Conservation (phyloP, 2,113 vertebrate genomes). For the Phalacrocorax aristotelis region DNA sequence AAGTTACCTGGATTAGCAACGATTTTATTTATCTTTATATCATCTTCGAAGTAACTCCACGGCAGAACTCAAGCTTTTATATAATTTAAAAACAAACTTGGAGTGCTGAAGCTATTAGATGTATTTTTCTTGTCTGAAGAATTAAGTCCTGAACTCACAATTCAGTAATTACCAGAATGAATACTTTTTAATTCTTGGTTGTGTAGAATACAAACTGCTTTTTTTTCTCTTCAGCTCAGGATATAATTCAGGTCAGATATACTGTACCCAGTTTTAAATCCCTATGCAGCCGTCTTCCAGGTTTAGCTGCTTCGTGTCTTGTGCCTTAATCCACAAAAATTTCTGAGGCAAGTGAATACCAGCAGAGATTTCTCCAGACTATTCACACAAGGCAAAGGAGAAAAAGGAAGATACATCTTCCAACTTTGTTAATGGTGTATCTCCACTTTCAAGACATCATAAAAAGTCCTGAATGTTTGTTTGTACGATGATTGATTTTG, state of each 20-base stretch:
- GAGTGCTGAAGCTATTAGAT: not conserved
- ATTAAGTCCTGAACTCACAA: not conserved
- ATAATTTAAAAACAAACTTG: not conserved
- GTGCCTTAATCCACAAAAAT: not conserved
- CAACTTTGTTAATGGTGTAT: not conserved
- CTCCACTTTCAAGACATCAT: not conserved
- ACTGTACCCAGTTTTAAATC: not conserved
- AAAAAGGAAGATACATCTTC: not conserved
- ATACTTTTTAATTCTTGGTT: not conserved
- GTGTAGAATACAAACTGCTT: not conserved
- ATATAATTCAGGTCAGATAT: not conserved
- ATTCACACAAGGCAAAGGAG: not conserved
- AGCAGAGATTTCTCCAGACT: not conserved
- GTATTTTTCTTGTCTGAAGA: not conserved
- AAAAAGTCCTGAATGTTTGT: not conserved
- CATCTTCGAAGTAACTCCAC: not conserved
- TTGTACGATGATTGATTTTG: not conserved
- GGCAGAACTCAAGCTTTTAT: not conserved
- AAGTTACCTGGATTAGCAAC: not conserved
- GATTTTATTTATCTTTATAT: not conserved
- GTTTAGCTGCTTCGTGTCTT: not conserved
- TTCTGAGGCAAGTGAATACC: not conserved
- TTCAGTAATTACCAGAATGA: not conserved
- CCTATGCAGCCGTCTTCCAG: not conserved
- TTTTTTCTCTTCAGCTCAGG: not conserved